Percentiles rank a stretch among this genome's conserved stretches.
Evolutionary conservation across 1,140 invertebrate genomes (phyloP).

Genomic region (Oedothorax gibbosus): DNA sequence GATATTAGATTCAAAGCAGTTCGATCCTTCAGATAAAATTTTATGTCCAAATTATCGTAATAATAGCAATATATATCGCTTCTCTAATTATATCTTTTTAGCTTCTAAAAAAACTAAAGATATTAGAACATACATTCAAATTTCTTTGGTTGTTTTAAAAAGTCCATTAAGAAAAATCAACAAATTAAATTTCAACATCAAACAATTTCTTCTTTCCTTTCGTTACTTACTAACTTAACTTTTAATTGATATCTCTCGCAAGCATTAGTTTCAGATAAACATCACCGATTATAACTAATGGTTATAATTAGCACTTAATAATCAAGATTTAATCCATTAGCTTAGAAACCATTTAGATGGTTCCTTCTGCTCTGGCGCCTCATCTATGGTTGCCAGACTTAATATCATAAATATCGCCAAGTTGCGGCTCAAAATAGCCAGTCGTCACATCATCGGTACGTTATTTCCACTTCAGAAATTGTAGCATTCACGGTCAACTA

Average conservation of each 20-base stretch:
- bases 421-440: neutral
- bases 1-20: too few relatives aligned
- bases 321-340: slow-evolving; percentile 43
- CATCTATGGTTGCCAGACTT: neutral
- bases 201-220: neutral
- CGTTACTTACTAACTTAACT: neutral
- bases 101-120: neutral
- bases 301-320: slow-evolving; percentile 35
- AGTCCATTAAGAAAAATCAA: neutral
- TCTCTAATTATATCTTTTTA: neutral
- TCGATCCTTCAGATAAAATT: neutral
- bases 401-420: neutral
- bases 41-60: neutral
- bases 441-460: neutral
- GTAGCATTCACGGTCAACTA: too few relatives aligned
- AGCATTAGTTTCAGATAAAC: slow-evolving; percentile 11
- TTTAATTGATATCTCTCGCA: neutral
- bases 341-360: neutral
- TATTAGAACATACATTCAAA: neutral
- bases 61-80: neutral
- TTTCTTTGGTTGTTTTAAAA: neutral
- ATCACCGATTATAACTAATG: slow-evolving; percentile 25
- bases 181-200: slow-evolving; percentile 9
- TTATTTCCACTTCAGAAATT: too few relatives aligned
- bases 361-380: slow-evolving; percentile 2